Base-by-base conservation (phyloP, 2,888 invertebrate species). In the Chaetogeoica ovagalla region DNA sequence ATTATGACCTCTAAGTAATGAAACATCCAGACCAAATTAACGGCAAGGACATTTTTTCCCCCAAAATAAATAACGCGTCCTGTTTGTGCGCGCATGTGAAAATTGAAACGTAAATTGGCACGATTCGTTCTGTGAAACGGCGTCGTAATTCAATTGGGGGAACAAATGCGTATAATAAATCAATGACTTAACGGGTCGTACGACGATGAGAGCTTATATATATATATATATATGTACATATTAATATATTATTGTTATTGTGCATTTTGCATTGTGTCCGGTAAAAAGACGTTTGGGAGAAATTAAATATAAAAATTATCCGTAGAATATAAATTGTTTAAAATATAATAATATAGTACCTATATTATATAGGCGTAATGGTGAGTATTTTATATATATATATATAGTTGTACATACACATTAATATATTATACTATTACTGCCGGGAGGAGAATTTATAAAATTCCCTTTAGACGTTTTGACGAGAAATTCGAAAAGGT, bases 1-100 rank as follows among this genome's bases (percentile, higher is more conserved):
- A 79, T 79, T 79, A 79, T 79, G 79, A 79, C 79, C 79, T 79
- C 71, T 71, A 39, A 30, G 52, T 52, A 79, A 79, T 39, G 79
- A 43, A 63, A 62, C 37, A 43, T 69, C 70, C 57, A 71, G 39
- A 71, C 43, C 79, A 65, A 79, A 79, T 79, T 79, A 57, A 71
- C 30, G 9, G 71, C 55, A 57, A 79, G 79, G 79, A 79, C 79
- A 57, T 23, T 8, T 63, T 37, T 19, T 63, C 63, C 57, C 57
- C 57, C n/a, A n/a, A 63, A 23, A 63, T 63, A 73, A 59, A 52
- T 79, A 43, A 79, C 57, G 79, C 57, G 79, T 79, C 79, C 79
- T 79, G 79, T 79, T 79, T 79, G 68, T 17, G 23, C 48, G 57
- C 6, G 70, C 39, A 70, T 65, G 71, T 79, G 63, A 65, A 43